Base-by-base conservation (phyloP, 2,888 invertebrate genomes). In the Perizoma affinitatum region DNA sequence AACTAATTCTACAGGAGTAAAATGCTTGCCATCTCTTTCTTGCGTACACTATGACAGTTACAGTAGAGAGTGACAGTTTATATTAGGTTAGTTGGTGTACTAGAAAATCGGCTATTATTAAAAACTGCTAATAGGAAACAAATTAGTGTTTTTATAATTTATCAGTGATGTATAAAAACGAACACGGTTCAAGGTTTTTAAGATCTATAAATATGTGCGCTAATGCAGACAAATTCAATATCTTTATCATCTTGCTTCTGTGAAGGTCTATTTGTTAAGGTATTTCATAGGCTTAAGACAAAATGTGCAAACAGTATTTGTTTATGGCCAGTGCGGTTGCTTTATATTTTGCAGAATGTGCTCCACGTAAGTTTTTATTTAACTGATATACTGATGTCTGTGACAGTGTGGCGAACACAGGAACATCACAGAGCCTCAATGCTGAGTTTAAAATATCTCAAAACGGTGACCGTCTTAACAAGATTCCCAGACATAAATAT, bases 361-460 rank as follows among this genome's bases (percentile, higher is more conserved):
- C 66, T 2, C 51, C 67, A 22, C 65, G 69, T 69, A 58, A 67
- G 69, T 69, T 40, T 9, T 50, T 34, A 46, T 35, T 48, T 34
- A 22, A 38, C 41, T 50, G 4, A 38, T 4, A 38, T 38, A 38
- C 5, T 38, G 4, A 38, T 22, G 22, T 22, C 22, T 22, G 1
- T 22, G n/a, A n/a, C n/a, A n/a, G n/a, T 22, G 22, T 22, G 3
- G 22, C 22, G 22, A 22, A 22, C 22, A 22, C 22, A 22, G 22
- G 22, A 22, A 22, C 22, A 22, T 2, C 22, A 22, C 22, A 22
- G 1, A 2, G 22, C 22, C 3, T 3, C 22, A 22, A 22, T 22
- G 22, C 22, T 22, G 22, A 22, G 22, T 22, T 22, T 22, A 22
- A 22, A 22, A 22, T 3, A 22, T 22, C 1, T 22, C 22, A 22